phyloP scores from a whole-genome alignment of 2,113 vertebrate species.

The Galbula dea region DNA sequence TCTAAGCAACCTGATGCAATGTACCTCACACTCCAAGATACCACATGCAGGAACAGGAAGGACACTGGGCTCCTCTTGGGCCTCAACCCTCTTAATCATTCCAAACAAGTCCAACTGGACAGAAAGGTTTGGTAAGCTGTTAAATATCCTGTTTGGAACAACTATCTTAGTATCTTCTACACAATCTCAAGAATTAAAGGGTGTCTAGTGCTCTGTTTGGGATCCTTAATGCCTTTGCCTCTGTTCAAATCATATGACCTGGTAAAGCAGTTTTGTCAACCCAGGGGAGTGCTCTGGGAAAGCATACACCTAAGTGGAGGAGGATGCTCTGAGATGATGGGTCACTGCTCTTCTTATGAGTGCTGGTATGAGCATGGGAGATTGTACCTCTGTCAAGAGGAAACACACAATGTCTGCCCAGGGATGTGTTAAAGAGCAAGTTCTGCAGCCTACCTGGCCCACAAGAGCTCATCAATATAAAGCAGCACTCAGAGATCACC shows the following conservation, averaged over 20 bases:
- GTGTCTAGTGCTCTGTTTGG: neutral
- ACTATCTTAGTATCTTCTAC: neutral
- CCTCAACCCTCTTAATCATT: neutral
- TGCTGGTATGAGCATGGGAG: neutral
- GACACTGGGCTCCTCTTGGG: neutral
- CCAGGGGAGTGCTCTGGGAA: neutral
- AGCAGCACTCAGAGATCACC: neutral
- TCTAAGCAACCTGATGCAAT: neutral
- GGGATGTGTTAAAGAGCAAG: neutral
- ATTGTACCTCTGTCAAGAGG: neutral
- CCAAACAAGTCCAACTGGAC: neutral
- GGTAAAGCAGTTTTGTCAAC: neutral
- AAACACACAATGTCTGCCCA: neutral
- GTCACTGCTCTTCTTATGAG: neutral
- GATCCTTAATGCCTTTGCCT: neutral
- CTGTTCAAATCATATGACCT: neutral
- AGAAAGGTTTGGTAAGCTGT: neutral
- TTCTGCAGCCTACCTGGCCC: neutral
- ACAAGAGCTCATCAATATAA: neutral
- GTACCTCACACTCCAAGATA: neutral
- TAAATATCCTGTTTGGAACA: neutral
- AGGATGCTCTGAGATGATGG: neutral
- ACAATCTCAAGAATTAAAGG: neutral
- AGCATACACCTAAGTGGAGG: neutral
- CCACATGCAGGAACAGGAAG: neutral